Evolutionary conservation across 2,888 invertebrate genomes (phyloP), one percentile per base, ranked within the genome.

Genomic region (Micropterix aruncella): DNA sequence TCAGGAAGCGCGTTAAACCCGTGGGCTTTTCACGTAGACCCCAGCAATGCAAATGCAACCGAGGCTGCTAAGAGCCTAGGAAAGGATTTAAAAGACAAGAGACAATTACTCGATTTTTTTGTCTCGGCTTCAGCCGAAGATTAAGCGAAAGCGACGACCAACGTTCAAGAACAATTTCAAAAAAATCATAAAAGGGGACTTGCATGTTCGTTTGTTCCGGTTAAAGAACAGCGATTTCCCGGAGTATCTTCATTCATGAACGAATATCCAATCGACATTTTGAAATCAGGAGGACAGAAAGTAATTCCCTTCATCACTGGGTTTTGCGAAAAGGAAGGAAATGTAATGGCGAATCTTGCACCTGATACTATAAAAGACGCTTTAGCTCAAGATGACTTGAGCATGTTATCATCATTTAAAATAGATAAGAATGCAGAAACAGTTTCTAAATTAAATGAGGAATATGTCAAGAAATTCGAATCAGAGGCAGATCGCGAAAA

Each of bases 1-100:
- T 61, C 61, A 46, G 63, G 63, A 1, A 56, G 54, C 40, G 52
- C 55, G 3, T 47, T 63, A 5, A 56, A 55, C 45, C 52, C 54
- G 1, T 63, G 61, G 60, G 58, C 62, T 9, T 55, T 59, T 39
- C 56, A 56, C 44, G 49, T 54, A 36, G 50, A 56, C 41, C 54
- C 58, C 9, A 48, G 47, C 37, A 50, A 51, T n/a, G n/a, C n/a
- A 39, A 44, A 55, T 1, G 57, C 59, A 1, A 51, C 53, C 18
- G 46, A 53, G 39, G 44, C 57, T 9, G 59, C 52, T 2, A 39
- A 51, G 3, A 52, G 54, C 1, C 51, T 53, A 15, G 56, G 57
- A 1, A 50, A 53, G 18, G 47, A 58, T 16, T 7, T 12, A 27
- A 27, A 27, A 27, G 27, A 27, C 12, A 27, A 27, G 12, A 5